A percentile compares a stretch with the other conserved stretches of the same genome.
These are phyloP conservation scores for Callyntrura guangdongensis DNA, from an alignment of 2,888 invertebrate species.

Conservation along the genomic window DNA sequence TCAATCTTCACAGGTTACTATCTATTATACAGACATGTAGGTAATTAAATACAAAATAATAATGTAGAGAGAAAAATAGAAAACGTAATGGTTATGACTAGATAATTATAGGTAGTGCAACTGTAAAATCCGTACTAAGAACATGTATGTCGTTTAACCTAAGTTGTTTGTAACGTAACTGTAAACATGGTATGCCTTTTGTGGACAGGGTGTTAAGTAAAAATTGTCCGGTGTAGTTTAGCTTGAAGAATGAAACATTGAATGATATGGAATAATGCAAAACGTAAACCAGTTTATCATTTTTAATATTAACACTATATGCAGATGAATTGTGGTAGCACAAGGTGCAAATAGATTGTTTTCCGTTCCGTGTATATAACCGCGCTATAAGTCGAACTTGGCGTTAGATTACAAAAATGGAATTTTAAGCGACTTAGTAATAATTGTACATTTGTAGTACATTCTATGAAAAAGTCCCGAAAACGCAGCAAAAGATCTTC, in stretches of 20 bases:
- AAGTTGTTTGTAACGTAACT: conserved; percentile 1
- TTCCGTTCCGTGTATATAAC: too few species aligned
- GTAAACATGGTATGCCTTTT: conserved; percentile 54
- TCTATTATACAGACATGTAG: neutral
- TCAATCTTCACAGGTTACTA: conserved; percentile 2
- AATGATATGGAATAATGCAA: neutral
- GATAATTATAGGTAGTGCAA: too few species aligned
- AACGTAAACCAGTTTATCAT: neutral
- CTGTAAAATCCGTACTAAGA: too few species aligned
- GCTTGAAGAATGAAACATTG: neutral
- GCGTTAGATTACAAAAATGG: neutral
- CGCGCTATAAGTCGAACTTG: too few species aligned
- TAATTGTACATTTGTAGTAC: too few species aligned
- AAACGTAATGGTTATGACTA: too few species aligned
- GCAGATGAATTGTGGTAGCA: too few species aligned
- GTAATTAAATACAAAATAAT: neutral
- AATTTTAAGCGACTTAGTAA: too few species aligned
- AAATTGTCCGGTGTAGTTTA: neutral
- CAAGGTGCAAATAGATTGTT: too few species aligned
- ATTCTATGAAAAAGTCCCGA: too few species aligned
- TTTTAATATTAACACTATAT: neutral
- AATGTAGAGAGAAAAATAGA: neutral
- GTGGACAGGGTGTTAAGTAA: conserved; percentile 58
- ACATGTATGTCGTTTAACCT: neutral
- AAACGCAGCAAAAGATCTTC: too few species aligned